Evolutionary conservation across 1,140 invertebrate species (phyloP), one percentile per base, ranked within the genome.

Genomic region (Drosophila miranda): DNA sequence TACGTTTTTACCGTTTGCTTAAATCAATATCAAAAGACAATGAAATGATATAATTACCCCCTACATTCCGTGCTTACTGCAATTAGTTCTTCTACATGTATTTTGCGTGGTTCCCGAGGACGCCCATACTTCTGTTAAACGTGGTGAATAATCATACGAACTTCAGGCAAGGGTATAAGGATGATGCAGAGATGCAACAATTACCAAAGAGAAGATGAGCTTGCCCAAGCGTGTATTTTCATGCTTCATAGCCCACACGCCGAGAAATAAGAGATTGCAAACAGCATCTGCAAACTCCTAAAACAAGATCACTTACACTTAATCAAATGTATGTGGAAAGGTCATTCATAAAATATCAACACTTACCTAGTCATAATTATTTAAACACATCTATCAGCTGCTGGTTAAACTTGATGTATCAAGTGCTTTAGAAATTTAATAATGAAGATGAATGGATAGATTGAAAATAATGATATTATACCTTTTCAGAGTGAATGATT

Each of bases 161-260:
- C 48, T 14, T 3, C 2, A 21, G 30, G 44, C 23, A 28, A 56
- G 66, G 55, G 51, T 68, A 26, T 48, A 34, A 59, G 38, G 16
- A 42, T 23, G 9, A 19, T 34, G n/a, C 3, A 21, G 30, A 50
- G 34, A 55, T 67, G 50, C 43, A 68, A 68, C 62, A 68, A 68
- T 68, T 68, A 68, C 42, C 48, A 43, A 63, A 48, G 66, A 48
- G 28, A 67, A 70, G 51, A 77, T 73, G 59, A 53, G 52, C 41
- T 56, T 64, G 59, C 73, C 48, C 69, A 74, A 64, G 70, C 70
- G 70, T 74, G 55, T 19, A 57, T 45, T 56, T 73, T 64, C 43
- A 73, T 73, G 70, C 59, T 48, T 59, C 48, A 53, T 21, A 44
- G 70, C 19, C 43, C 69, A 63, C 51, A 70, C 54, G 66, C 66